A percentile compares a stretch with the other conserved stretches of the same genome.
phyloP scores from a whole-genome alignment of 2,888 invertebrate genomes.

The Amphiduros pacificus region DNA sequence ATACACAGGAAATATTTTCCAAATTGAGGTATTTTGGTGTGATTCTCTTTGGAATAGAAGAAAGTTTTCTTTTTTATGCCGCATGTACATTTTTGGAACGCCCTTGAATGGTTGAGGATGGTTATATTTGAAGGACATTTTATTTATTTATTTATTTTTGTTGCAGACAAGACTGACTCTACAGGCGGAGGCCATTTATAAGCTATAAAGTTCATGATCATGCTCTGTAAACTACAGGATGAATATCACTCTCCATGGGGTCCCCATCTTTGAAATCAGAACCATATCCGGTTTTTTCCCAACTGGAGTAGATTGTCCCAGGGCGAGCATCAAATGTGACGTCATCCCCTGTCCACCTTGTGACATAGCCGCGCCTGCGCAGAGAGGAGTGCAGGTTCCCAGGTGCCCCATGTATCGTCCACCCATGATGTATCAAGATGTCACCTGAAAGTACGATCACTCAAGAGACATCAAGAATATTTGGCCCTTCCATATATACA shows the following conservation, averaged over 20 bases:
- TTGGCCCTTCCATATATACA: neutral
- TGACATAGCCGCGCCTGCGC: slow-evolving; percentile 2
- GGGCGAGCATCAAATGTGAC: slow-evolving; percentile 7
- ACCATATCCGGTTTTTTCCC: neutral
- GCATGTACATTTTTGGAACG: too few species aligned
- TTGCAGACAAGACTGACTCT: too few species aligned
- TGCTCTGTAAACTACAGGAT: neutral
- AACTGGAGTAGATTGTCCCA: slow-evolving; percentile 1
- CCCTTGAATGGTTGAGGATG: too few species aligned
- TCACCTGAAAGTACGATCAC: neutral
- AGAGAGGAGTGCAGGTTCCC: neutral
- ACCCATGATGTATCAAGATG: slow-evolving; percentile 7
- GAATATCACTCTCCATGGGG: neutral
- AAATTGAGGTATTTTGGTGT: too few species aligned
- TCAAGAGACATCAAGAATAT: neutral
- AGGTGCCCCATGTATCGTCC: slow-evolving; percentile 6
- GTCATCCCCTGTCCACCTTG: slow-evolving; percentile 5
- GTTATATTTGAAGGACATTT: too few species aligned
- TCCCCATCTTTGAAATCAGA: neutral
- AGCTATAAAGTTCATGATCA: too few species aligned
- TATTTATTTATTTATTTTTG: too few species aligned
- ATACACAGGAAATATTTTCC: too few species aligned
- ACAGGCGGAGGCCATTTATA: too few species aligned
- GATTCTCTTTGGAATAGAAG: too few species aligned
- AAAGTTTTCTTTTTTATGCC: too few species aligned